Evolutionary conservation across 1,140 invertebrate species (phyloP).

Genomic region (Drosophila watanabei): DNA sequence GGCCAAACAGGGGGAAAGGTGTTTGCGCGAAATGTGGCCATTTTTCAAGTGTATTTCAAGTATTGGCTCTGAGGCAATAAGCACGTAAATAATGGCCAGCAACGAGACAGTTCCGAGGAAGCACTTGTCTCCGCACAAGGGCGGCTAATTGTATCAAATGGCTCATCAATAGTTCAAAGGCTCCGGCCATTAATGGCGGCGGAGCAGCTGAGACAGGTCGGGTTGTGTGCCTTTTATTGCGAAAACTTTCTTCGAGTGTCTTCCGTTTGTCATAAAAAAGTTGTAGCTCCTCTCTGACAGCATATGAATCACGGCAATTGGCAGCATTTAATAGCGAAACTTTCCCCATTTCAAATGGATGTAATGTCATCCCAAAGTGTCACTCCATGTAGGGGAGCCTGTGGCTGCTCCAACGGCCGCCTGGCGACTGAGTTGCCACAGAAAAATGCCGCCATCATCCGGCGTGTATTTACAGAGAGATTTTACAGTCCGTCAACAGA

Average conservation of each 20-base stretch:
- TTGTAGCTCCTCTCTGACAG: conserved; percentile 43
- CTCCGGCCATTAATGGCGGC: conserved; percentile 49
- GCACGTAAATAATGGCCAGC: conserved; percentile 68
- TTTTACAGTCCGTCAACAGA: conserved; percentile 38
- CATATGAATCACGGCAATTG: conserved; percentile 82
- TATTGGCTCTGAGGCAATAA: conserved; percentile 39
- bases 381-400: conserved; percentile 38
- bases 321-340: conserved; percentile 75
- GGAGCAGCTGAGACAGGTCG: conserved; percentile 46
- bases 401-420: conserved; percentile 54
- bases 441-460: conserved; percentile 3
- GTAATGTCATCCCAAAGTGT: conserved; percentile 5
- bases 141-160: conserved; percentile 73
- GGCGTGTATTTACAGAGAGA: conserved; percentile 13
- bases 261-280: conserved; percentile 80
- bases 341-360: conserved; percentile 59
- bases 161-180: conserved; percentile 82
- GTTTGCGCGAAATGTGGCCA: conserved; percentile 61
- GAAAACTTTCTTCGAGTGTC: conserved; percentile 71
- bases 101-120: neutral
- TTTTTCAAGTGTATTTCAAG: conserved; percentile 72
- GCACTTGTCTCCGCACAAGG: conserved; percentile 37
- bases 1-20: conserved; percentile 50
- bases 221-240: conserved; percentile 61
- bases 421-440: conserved; percentile 56